phyloP scores from a whole-genome alignment of 1,140 invertebrate species.

The Eueides isabella region DNA sequence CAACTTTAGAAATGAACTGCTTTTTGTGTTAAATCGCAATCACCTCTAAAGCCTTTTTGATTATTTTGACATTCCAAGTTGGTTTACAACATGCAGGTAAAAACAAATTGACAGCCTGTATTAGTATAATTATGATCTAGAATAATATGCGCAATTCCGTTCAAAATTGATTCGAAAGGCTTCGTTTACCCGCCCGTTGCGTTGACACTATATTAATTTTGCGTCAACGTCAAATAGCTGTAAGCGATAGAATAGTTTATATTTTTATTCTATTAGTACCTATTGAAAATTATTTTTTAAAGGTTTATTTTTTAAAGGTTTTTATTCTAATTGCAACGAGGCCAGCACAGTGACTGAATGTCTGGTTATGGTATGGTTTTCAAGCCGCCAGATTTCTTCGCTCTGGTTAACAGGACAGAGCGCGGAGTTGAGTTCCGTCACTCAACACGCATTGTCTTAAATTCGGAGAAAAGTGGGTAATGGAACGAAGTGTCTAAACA shows the following conservation, averaged over 20 bases:
- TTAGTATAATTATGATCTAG: constrained; percentile 22
- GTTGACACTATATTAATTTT: constrained; percentile 33
- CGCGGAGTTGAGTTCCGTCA: no score
- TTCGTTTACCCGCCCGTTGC: constrained; percentile 24
- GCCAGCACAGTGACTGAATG: no score
- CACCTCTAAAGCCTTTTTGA: not conserved
- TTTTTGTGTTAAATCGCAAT: constrained; percentile 4
- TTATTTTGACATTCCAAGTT: constrained; percentile 17
- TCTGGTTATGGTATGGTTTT: no score
- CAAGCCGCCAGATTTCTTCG: no score
- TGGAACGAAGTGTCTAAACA: no score
- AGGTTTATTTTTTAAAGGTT: not conserved
- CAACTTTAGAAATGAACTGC: constrained; percentile 2
- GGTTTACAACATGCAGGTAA: constrained; percentile 20
- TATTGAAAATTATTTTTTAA: no score
- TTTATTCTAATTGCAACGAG: no score
- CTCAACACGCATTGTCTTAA: no score
- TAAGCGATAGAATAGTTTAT: constrained; percentile 15
- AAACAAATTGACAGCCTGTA: constrained; percentile 22
- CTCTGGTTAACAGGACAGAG: no score
- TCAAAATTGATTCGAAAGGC: constrained; percentile 35
- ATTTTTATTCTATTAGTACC: not conserved
- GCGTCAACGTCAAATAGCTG: constrained; percentile 25
- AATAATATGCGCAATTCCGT: constrained; percentile 24
- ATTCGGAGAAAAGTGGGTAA: no score